Base-by-base conservation (phyloP, 2,113 vertebrate species). In the Phainopepla nitens region DNA sequence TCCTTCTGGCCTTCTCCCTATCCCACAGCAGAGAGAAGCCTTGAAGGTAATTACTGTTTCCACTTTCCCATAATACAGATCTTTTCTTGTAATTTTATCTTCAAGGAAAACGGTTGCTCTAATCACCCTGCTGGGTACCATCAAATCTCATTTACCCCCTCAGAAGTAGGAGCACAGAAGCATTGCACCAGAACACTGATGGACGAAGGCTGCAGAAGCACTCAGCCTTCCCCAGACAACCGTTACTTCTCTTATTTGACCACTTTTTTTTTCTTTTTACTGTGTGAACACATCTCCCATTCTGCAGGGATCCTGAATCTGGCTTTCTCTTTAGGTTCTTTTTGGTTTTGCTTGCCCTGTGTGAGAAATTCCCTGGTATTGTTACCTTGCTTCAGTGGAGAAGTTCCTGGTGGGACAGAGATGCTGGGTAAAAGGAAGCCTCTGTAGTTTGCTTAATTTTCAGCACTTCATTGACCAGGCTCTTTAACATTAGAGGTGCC, bases 181-280 rank as follows among this genome's bases (percentile, higher is more conserved):
- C 2, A 0, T 78, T 22, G 16, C 27, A 39, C 39, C 21, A 28
- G 45, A 75, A 36, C 53, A 42, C 4, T 15, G 35, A 42, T 0
- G 1, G 44, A 50, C 0, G 0, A 47, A 24, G 7, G 15, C 29
- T 78, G 33, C 16, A 66, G n/a, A 27, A 66, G 25, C 33, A 54
- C 11, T 78, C 49, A 65, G 23, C 8, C 24, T 73, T 91, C 47
- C 31, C 13, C 41, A 89, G 51, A 22, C 0, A 1, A 45, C 10
- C 6, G 41, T 19, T 16, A 14, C 12, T 78, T 68, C 25, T 78
- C 33, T 11, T 39, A 66, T 58, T 44, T 60, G 25, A 19, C 11
- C 3, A 8, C 6, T 11, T 57, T 57, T 27, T 39, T 2, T 33
- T 2, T 0, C 5, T 64, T 44, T 20, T 27, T 23, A 36, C 22